A percentile compares a stretch with the other conserved stretches of the same genome.
Conservation (phyloP, 2,888 invertebrate species). For the Embidobia sp. region DNA sequence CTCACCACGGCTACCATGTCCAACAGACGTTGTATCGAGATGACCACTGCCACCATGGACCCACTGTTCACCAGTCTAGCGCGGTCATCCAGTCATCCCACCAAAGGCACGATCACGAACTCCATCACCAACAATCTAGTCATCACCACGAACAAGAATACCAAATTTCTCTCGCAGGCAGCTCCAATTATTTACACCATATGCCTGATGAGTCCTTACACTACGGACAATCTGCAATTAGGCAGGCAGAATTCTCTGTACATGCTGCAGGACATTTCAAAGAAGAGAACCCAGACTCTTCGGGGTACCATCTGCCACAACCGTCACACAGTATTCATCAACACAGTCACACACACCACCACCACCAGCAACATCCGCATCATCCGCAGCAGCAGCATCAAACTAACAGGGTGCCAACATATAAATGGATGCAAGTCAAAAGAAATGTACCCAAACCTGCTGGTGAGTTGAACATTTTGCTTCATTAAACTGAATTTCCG, state of each 20-base stretch:
- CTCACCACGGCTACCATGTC: conserved; percentile 83
- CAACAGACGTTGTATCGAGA: conserved; percentile 75
- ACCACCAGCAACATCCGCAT: conserved; percentile 77
- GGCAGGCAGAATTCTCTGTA: conserved; percentile 84
- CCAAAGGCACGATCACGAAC: conserved; percentile 72
- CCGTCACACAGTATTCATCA: conserved; percentile 69
- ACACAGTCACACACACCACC: conserved; percentile 71
- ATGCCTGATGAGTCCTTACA: conserved; percentile 76
- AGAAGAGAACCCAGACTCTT: conserved; percentile 83
- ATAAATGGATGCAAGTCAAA: conserved; percentile 99
- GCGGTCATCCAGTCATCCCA: conserved; percentile 68
- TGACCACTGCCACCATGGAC: conserved; percentile 81
- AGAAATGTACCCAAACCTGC: conserved; percentile 96
- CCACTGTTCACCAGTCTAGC: conserved; percentile 67
- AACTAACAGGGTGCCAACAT: conserved; percentile 90
- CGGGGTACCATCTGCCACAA: conserved; percentile 63
- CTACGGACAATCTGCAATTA: conserved; percentile 68
- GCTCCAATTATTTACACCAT: conserved; percentile 76
- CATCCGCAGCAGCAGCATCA: conserved; percentile 81
- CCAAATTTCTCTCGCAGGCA: conserved; percentile 80
- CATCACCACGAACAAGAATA: conserved; percentile 83
- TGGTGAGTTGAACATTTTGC: conserved; percentile 84
- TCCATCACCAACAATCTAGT: conserved; percentile 78
- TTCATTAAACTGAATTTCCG: too few relatives aligned
- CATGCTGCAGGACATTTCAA: conserved; percentile 83